A percentile compares a stretch with the other conserved stretches of the same genome.
Evolutionary conservation across 2,797 vertebrate genomes (phyloP).

Genomic region (Steatocranus sp.): DNA sequence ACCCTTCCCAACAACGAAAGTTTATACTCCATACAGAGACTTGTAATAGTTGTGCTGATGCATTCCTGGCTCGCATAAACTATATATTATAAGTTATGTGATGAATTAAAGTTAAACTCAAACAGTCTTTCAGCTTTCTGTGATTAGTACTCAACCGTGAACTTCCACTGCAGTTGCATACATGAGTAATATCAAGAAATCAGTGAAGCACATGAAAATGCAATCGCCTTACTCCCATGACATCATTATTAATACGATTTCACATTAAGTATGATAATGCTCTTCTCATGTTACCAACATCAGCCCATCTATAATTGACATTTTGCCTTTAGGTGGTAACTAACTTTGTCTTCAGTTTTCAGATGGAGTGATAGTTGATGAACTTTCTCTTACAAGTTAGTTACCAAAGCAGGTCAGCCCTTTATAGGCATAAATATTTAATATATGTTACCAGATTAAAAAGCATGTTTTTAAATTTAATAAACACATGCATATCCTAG

Average conservation of each 20-base stretch:
- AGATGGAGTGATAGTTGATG: slow-evolving; percentile 3
- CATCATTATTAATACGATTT: slow-evolving; percentile 35
- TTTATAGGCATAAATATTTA: neutral
- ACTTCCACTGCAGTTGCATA: neutral
- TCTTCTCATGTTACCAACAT: slow-evolving; percentile 38
- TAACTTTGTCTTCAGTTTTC: neutral
- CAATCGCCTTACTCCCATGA: slow-evolving; percentile 1
- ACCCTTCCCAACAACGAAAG: neutral
- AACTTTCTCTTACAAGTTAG: neutral
- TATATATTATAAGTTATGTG: neutral
- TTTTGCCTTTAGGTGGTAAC: slow-evolving; percentile 7
- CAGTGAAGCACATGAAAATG: slow-evolving; percentile 16
- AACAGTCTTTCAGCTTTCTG: neutral
- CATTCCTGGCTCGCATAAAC: neutral
- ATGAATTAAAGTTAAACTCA: neutral
- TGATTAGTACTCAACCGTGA: neutral
- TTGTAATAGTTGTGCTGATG: neutral
- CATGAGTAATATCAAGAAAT: neutral
- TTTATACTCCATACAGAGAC: neutral
- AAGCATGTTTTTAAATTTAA: neutral
- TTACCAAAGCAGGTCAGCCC: neutral
- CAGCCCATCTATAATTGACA: slow-evolving; percentile 40
- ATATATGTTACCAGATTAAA: neutral
- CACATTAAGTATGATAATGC: slow-evolving; percentile 51
- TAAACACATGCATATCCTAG: neutral